Percentiles rank a stretch among this genome's conserved stretches.
phyloP scores from a whole-genome alignment of 2,797 vertebrate species.

The Pipistrellus pygmaeus region DNA sequence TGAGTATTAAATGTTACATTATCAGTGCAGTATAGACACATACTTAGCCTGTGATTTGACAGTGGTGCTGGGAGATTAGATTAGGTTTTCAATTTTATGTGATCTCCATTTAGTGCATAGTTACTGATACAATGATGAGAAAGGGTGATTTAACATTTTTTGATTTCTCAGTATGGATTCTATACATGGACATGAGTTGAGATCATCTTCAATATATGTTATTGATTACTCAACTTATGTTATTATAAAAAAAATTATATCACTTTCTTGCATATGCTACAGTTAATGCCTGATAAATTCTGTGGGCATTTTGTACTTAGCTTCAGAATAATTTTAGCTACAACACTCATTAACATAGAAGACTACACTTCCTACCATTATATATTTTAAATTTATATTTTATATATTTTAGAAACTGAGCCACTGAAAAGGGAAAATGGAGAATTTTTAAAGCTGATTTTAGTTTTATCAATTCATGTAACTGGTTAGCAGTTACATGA shows the following conservation, averaged over 20 bases:
- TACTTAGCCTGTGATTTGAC: neutral
- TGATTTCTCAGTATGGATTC: conserved; percentile 43
- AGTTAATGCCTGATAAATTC: conserved; percentile 6
- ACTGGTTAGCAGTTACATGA: neutral
- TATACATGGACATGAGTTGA: conserved; percentile 6
- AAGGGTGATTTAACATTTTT: conserved; percentile 37
- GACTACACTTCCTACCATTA: neutral
- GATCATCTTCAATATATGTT: neutral
- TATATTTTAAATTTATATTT: neutral
- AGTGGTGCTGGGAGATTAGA: neutral
- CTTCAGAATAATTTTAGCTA: conserved; percentile 26
- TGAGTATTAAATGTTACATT: neutral
- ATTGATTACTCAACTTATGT: neutral
- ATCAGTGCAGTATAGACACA: neutral
- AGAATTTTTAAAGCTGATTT: conserved; percentile 10
- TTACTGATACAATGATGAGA: conserved; percentile 13
- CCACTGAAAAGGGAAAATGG: neutral
- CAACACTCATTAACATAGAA: neutral
- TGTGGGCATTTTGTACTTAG: conserved; percentile 38
- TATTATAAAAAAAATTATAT: neutral
- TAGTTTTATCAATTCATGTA: conserved; percentile 51
- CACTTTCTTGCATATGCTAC: neutral
- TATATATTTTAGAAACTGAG: conserved; percentile 24
- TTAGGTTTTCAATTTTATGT: neutral
- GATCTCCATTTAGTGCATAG: neutral